Evolutionary conservation across 2,797 vertebrate species (phyloP), one percentile per base, ranked within the genome.

Genomic region (Periparus ater): DNA sequence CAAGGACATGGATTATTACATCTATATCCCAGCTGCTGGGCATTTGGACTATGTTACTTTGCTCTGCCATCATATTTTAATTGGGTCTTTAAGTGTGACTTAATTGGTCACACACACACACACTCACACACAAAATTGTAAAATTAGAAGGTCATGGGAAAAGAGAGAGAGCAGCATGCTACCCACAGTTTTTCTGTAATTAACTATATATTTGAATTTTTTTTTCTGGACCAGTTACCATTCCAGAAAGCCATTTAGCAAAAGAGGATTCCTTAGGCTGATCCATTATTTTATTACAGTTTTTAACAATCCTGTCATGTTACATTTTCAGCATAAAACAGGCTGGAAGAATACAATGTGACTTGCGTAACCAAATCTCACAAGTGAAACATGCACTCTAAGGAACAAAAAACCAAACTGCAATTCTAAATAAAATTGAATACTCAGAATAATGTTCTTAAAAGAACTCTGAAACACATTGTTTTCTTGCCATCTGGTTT

Each of bases 401-500:
- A 94, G 70, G 72, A 95, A 93, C 86, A 95, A 94, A 95, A 91
- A 89, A 57, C 0, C 88, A 84, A 95, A 91, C 10, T 88, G 68
- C 72, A 89, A 83, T 75, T 85, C 74, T 79, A 79, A 94, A 85
- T 65, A 95, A 93, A 96, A 96, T 83, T 89, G 72, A 95, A 92
- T 85, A 61, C 79, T 91, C 82, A 68, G 75, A 96, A 96, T 47
- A 61, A 60, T 77, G 48, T 66, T 96, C 93, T 88, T 80, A 83
- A 93, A 81, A 93, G 94, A 85, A 60, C 72, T 81, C 82, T 91
- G 81, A 95, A 93, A 67, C 16, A 61, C 95, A 96, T 96, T 96
- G 96, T 96, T 88, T 96, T 92, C 93, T 89, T 94, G 89, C 83
- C 93, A 97, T 96, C 92, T 96, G 94, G 93, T 95, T 96, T 89